Evolutionary conservation across 2,797 vertebrate species (phyloP), one percentile per base, ranked within the genome.

Genomic region (Helarctos malayanus): DNA sequence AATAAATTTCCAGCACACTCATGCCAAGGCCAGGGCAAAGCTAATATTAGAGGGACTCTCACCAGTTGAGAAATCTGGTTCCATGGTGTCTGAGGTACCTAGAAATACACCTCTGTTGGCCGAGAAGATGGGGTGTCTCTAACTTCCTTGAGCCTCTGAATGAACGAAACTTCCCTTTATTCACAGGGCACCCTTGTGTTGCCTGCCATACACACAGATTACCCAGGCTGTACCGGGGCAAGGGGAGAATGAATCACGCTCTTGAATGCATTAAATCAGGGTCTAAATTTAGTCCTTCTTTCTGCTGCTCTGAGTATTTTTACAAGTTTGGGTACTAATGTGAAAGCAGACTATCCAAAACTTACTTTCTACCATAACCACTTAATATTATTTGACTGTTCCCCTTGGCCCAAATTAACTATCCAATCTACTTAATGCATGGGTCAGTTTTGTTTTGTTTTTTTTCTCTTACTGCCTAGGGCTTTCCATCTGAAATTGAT

Each of bases 281-380:
- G n/a, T 91, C 97, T 98, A 98, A 97, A 98, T 97, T 97, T 97
- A 98, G 97, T 80, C 54, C 57, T 89, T 86, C 93, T 97, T 91
- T 95, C 92, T 97, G 94, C 92, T 49, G 86, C 63, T 86, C 92
- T 84, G 94, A 95, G 82, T 97, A 95, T 96, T 98, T 98, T 97
- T 95, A 95, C 88, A 97, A 95, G 91, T 97, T 98, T 97, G 89
- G 94, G 79, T 95, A 93, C 92, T 91, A 92, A 96, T 89, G 35
- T 56, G 85, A 91, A 98, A 96, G 95, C 59, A 91, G 59, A 94
- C 86, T 94, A 45, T 92, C 73, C 87, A 95, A 88, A 96, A 96
- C 78, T 92, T 94, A 86, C 94, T 94, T 95, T 97, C 75, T 85
- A 59, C 68, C 85, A 45, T 87, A 92, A 95, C 82, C 91, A 54